Base-by-base conservation (phyloP, 2,113 vertebrate genomes). In the Lanius collurio region DNA sequence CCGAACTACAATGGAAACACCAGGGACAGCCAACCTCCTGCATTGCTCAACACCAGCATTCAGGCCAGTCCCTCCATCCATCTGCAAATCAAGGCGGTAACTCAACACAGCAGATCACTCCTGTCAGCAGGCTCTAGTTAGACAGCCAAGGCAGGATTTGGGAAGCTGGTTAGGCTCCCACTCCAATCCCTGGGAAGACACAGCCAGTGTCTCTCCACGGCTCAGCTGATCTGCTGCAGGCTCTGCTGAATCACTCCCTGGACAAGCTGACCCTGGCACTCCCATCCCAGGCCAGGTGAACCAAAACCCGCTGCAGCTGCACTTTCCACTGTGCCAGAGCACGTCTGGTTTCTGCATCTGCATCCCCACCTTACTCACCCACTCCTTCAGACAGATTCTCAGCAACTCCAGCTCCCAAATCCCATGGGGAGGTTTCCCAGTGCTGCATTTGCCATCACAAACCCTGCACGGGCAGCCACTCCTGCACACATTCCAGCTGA, bases 381-480 rank as follows among this genome's bases (percentile, higher is more conserved):
- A 7, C 56, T 79, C 56, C 63, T 62, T 13, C 56, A 18, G 0
- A 28, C 0, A 8, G 42, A 4, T 9, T 8, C 47, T 20, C 4
- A 10, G 60, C 7, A 79, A 10, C 41, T 60, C 37, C 65, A 39
- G 42, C 55, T 79, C 50, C 55, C 50, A 5, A 28, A 69, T 27
- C 33, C 65, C 26, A 8, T 0, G 1, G 53, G 18, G 39, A 80
- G 37, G 7, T 39, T 56, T 46, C 52, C 82, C 65, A 78, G 23
- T 0, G 2, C 35, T n/a, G 42, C 6, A 0, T 33, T 35, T 2
- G 0, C n/a, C 3, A 2, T 10, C 69, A 33, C 52, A n/a, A 46
- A 23, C 33, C 31, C n/a, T 80, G 13, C 68, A 42, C 16, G 21
- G 19, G 15, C 39, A 44, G 79, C 33, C 31, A 7, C 47, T 68